Evolutionary conservation across 2,113 vertebrate species (phyloP), one percentile per base, ranked within the genome.

Genomic region (Bungarus multicinctus): DNA sequence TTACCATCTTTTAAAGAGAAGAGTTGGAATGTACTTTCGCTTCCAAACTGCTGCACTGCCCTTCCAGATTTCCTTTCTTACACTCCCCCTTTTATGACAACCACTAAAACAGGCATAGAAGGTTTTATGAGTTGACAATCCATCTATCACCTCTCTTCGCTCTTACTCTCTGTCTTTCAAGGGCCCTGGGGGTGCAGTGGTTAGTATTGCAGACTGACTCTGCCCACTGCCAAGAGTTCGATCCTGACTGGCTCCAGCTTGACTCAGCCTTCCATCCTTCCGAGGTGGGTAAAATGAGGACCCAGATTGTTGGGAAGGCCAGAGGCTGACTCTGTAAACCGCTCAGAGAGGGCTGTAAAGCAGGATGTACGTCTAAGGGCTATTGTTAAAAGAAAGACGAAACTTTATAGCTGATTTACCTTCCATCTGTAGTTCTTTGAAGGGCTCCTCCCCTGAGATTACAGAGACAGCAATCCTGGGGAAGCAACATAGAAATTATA

Each of bases 391-490:
- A 60, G 58, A 60, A 60, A 60, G 58, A 85, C 81, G 8, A 43
- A 45, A 10, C 22, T 86, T 86, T 50, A 87, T 23, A 20, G 87
- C 16, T 4, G 1, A 30, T 69, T 93, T 81, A 99, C 99, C 98
- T 97, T 91, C 98, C 97, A 91, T 99, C 99, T 0, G 98, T 98
- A 20, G 99, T 99, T 74, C 93, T 98, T 96, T 99, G 99, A 91
- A 99, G 97, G 60, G 99, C 99, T 91, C 99, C 99, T 94, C 99
- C 99, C 89, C 99, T 97, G 93, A 99, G 97, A 96, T 99, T 99
- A 94, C 99, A 99, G 90, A 99, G 97, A 92, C 99, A 99, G 88
- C 99, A 99, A 53, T 99, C 99, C 99, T 99, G 96, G 0, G 30
- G 94, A 64, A 86, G 97, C 43, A 95, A 93, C 94, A 47, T 27